A percentile compares a stretch with the other conserved stretches of the same genome.
Evolutionary conservation across 2,113 vertebrate genomes (phyloP).

Genomic region (Rostratula benghalensis): DNA sequence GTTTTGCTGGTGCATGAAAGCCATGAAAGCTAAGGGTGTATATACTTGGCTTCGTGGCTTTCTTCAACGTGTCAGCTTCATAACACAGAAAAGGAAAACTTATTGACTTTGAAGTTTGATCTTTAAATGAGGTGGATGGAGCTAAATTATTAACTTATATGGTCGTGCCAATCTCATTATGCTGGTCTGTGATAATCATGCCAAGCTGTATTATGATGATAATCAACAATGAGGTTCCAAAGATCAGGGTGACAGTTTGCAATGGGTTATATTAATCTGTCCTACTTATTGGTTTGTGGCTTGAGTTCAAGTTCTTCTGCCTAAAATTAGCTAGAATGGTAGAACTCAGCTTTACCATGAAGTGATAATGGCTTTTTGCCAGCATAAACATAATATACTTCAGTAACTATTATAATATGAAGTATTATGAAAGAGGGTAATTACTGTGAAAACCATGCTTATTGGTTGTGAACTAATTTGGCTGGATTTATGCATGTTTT

Average conservation of each 20-base stretch:
- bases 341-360: not conserved
- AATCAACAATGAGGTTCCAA: not conserved
- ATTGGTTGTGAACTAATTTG: not conserved
- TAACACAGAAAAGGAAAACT: not conserved
- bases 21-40: not conserved
- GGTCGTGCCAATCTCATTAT: not conserved
- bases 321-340: not conserved
- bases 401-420: not conserved
- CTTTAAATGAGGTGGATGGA: not conserved
- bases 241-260: not conserved
- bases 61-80: not conserved
- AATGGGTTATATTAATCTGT: not conserved
- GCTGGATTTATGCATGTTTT: not conserved
- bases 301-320: not conserved
- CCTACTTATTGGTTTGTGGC: not conserved
- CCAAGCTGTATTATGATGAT: not conserved
- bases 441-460: not conserved
- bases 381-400: not conserved
- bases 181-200: not conserved
- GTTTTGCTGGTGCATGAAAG: not conserved
- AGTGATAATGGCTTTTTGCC: not conserved
- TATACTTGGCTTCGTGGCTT: not conserved
- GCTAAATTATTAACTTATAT: conserved; percentile 66
- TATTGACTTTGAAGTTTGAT: conserved; percentile 43
- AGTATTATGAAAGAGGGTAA: not conserved